Evolutionary conservation across 2,797 vertebrate species (phyloP).

Genomic region (Microctenopoma steveboyesi): DNA sequence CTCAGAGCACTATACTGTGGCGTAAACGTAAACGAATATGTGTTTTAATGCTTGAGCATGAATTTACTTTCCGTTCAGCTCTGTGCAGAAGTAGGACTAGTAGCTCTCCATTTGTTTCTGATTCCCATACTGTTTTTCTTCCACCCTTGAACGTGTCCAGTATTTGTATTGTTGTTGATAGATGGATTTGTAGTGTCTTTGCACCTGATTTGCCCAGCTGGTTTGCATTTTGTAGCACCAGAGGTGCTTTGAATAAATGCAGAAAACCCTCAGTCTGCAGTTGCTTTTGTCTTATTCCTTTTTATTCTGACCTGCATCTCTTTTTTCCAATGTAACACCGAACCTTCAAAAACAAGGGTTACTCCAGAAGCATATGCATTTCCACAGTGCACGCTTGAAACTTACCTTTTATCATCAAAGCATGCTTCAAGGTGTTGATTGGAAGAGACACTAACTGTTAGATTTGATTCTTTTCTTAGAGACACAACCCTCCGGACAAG

Average conservation of each 20-base stretch:
- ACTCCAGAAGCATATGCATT: not conserved
- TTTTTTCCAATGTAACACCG: too few species aligned
- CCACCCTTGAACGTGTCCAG: constrained; percentile 8
- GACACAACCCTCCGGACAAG: constrained; percentile 51
- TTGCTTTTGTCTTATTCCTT: constrained; percentile 9
- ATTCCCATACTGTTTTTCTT: not conserved
- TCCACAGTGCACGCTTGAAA: constrained; percentile 21
- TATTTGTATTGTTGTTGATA: constrained; percentile 20
- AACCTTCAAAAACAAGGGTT: not conserved
- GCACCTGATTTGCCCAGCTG: constrained; percentile 26
- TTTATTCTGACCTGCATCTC: constrained; percentile 30
- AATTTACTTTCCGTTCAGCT: constrained; percentile 18
- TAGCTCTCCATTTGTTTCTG: not conserved
- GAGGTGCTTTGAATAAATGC: constrained; percentile 24
- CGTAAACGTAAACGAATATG: not conserved
- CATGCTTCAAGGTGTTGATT: constrained; percentile 16
- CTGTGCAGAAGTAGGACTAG: not conserved
- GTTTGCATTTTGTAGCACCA: constrained; percentile 13
- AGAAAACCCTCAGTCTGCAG: not conserved
- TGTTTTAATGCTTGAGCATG: constrained; percentile 43
- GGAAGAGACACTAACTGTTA: constrained; percentile 47
- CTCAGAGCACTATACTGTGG: constrained; percentile 1
- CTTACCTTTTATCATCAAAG: constrained; percentile 19
- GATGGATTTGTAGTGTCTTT: constrained; percentile 20
- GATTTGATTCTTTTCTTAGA: constrained; percentile 65